Percentiles rank a stretch among this genome's conserved stretches.
These are phyloP conservation scores for Tachuris rubrigastra DNA, from an alignment of 2,113 vertebrate species.

Conservation along the genomic window DNA sequence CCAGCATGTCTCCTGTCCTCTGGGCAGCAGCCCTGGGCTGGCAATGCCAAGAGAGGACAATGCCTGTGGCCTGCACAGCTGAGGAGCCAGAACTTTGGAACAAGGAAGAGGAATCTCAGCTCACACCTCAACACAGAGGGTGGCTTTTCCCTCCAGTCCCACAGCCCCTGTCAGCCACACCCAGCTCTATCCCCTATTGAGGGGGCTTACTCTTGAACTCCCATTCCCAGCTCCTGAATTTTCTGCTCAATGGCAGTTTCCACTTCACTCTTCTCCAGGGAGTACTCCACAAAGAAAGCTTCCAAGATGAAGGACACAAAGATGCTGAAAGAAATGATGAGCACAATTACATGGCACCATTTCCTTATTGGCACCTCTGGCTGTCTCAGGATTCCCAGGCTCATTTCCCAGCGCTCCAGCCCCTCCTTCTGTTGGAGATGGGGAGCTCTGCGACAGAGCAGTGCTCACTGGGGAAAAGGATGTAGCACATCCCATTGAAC, in stretches of 20 bases:
- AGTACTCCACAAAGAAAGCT: slow-evolving; percentile 94
- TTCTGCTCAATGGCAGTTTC: slow-evolving; percentile 92
- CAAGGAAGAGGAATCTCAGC: background rate
- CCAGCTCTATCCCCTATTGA: background rate
- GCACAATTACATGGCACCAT: background rate
- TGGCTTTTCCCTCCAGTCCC: background rate
- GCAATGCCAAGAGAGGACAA: background rate
- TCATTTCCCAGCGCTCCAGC: background rate
- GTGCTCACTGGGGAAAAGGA: background rate
- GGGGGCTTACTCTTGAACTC: slow-evolving; percentile 82
- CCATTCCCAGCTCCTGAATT: slow-evolving; percentile 89
- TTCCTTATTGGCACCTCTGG: background rate
- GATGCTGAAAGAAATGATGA: slow-evolving; percentile 75
- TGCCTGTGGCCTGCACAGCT: background rate
- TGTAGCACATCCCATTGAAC: background rate
- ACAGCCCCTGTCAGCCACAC: background rate
- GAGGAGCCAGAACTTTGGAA: background rate
- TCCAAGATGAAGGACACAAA: slow-evolving; percentile 93
- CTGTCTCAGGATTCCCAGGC: background rate
- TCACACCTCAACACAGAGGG: background rate
- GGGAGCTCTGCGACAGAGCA: background rate
- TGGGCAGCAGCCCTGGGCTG: background rate
- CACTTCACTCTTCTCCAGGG: slow-evolving; percentile 87
- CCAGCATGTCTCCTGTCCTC: background rate
- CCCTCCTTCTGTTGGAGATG: background rate